Conservation (phyloP, 2,113 vertebrate species). For the Amblyornis subalaris region DNA sequence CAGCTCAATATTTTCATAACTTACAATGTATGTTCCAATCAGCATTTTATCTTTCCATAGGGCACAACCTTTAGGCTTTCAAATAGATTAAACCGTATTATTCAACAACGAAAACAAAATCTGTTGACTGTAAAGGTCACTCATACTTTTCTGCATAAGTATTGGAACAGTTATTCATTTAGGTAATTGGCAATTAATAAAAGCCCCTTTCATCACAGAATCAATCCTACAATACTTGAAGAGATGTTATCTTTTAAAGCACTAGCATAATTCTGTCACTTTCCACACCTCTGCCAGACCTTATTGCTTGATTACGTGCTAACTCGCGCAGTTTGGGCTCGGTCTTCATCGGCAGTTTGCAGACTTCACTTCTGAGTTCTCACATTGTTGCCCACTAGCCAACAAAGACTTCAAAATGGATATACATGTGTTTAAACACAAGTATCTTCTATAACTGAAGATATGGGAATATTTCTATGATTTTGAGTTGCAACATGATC, state of each 20-base stretch:
- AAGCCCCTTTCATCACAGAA: neutral
- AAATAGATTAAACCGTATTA: neutral
- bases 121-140: neutral
- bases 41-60: neutral
- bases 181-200: neutral
- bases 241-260: neutral
- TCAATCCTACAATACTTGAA: neutral
- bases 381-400: neutral
- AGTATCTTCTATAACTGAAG: neutral
- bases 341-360: neutral
- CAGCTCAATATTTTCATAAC: neutral
- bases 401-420: neutral
- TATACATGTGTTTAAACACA: neutral
- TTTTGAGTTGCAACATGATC: neutral
- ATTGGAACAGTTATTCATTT: neutral
- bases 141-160: neutral
- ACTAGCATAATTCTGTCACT: neutral
- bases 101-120: neutral
- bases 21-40: neutral
- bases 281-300: neutral
- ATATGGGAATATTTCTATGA: neutral
- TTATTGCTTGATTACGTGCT: neutral
- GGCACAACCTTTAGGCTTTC: neutral
- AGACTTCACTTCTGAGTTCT: neutral
- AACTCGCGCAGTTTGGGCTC: neutral